phyloP scores from a whole-genome alignment of 2,888 invertebrate species.

The Antitype chi region DNA sequence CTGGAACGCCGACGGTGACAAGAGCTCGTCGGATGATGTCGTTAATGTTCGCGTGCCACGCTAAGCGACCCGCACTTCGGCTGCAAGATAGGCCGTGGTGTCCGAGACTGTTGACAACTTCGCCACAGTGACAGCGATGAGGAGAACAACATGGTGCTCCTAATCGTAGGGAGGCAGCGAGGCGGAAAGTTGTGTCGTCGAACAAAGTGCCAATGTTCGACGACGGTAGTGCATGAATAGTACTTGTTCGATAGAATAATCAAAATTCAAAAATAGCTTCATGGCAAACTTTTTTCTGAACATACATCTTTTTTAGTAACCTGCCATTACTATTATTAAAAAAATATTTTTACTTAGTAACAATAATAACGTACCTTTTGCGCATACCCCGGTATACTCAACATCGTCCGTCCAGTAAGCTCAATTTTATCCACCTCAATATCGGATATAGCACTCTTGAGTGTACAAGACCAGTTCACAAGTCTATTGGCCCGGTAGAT shows the following conservation, averaged over 20 bases:
- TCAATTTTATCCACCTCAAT: conserved; percentile 99
- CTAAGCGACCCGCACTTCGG: no score
- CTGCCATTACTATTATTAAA: not conserved
- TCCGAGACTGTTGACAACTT: no score
- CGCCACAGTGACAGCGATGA: no score
- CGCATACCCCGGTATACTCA: conserved; percentile 98
- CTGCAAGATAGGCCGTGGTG: no score
- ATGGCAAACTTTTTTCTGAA: not conserved
- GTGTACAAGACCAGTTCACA: conserved; percentile 99
- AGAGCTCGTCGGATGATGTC: no score
- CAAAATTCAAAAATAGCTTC: not conserved
- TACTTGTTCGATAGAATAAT: not conserved
- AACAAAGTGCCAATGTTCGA: no score
- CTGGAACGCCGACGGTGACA: no score
- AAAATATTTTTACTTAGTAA: not conserved
- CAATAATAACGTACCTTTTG: conserved; percentile 88
- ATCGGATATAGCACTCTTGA: conserved; percentile 99
- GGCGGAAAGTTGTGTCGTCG: no score
- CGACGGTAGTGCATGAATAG: no score
- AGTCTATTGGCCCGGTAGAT: conserved; percentile 98
- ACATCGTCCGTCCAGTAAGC: conserved; percentile 95
- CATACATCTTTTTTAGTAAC: not conserved
- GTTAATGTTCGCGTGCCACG: no score
- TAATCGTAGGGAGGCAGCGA: no score
- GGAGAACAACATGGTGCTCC: no score